Percentiles rank a stretch among this genome's conserved stretches.
phyloP scores from a whole-genome alignment of 2,888 invertebrate genomes.

The Amphimallon solstitiale region DNA sequence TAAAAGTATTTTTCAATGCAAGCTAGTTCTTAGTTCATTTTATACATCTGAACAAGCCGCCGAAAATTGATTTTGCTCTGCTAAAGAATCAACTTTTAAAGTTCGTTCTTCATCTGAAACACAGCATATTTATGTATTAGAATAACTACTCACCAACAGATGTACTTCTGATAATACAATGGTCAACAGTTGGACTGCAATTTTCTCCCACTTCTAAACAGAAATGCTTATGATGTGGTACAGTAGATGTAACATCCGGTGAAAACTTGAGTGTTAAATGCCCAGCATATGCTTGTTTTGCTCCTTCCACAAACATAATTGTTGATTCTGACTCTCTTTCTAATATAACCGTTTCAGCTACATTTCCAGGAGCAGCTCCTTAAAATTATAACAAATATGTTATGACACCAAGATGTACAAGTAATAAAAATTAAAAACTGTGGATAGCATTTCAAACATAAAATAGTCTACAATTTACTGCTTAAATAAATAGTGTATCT shows the following conservation, averaged over 20 bases:
- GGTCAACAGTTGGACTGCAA: conserved; percentile 96
- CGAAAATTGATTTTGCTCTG: no score
- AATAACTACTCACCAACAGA: conserved; percentile 81
- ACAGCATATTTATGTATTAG: background rate
- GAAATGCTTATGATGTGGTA: conserved; percentile 97
- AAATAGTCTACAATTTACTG: no score
- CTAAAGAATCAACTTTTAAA: background rate
- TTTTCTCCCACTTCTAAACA: conserved; percentile 97
- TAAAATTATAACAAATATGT: conserved; percentile 21
- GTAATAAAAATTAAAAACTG: no score
- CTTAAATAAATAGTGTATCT: no score
- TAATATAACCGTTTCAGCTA: conserved; percentile 92
- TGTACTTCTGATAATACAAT: conserved; percentile 95
- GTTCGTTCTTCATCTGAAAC: background rate
- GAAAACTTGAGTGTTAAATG: conserved; percentile 95
- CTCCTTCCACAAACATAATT: conserved; percentile 95
- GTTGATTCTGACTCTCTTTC: conserved; percentile 95
- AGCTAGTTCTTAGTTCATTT: no score
- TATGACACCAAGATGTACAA: background rate
- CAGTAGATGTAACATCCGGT: conserved; percentile 90
- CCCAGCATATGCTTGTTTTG: conserved; percentile 92
- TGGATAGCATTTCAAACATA: no score
- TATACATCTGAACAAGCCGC: no score
- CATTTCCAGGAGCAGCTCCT: conserved; percentile 91
- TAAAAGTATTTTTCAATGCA: no score